Evolutionary conservation across 2,113 vertebrate species (phyloP), one percentile per base, ranked within the genome.

Genomic region (Callocephalon fimbriatum): DNA sequence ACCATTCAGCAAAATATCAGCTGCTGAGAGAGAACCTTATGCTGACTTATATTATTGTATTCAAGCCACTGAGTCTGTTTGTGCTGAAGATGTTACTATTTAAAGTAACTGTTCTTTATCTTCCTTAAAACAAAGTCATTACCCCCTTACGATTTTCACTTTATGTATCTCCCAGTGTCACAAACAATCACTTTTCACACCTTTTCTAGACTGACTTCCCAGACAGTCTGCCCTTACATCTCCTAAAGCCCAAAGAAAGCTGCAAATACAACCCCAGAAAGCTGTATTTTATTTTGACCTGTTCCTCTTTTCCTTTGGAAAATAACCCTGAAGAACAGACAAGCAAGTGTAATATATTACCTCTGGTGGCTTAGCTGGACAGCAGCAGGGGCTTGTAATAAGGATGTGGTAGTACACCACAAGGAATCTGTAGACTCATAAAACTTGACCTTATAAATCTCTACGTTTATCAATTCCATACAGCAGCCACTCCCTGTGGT

Each of bases 371-470:
- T 97, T 98, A 98, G 97, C 97, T 89, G 98, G 98, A 98, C 98
- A 97, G 98, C 98, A 98, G 98, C 97, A 90, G 96, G 96, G 50
- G 92, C 97, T 98, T 97, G 96, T 98, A 98, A 98, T 98, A 97
- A 98, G 98, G 98, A 98, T 97, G 98, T 98, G 98, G 98, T 98
- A 98, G 97, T 89, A 98, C 98, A 95, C 98, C 97, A 93, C 95
- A 97, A 97, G 95, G 97, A 98, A 98, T 97, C 98, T 94, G 97
- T 93, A 98, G 98, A 97, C 98, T 98, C 98, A 86, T 98, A 99
- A 99, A 99, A 96, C 97, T 84, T 98, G 97, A 98, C 98, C 98
- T 98, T 98, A 98, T 99, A 99, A 99, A 99, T 99, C 98, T 98
- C 98, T 70, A 44, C 23, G 96, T 98, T 99, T 98, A 99, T 99